Conservation (phyloP, 2,888 invertebrate species). For the Vesta saturnalis region DNA sequence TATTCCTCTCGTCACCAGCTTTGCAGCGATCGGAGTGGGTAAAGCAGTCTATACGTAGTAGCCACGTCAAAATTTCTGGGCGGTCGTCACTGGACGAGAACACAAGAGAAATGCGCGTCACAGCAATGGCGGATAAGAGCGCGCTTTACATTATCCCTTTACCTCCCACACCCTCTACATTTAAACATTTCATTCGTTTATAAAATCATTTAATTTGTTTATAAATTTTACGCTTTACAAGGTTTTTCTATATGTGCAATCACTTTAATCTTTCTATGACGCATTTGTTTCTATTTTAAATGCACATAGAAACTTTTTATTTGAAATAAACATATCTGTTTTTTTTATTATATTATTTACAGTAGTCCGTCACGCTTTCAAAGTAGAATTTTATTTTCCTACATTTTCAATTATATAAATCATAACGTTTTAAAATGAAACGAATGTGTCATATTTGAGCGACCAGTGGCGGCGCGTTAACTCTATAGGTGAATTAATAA, state of each 20-base stretch:
- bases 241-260: slow-evolving; percentile 1
- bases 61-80: slow-evolving; percentile 90
- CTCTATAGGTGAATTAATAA: too few relatives aligned
- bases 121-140: slow-evolving; percentile 69
- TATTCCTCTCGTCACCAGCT: slow-evolving; percentile 95
- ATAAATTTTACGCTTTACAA: slow-evolving; percentile 23
- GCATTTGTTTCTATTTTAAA: neutral
- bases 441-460: too few relatives aligned
- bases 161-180: slow-evolving; percentile 11
- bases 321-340: too few relatives aligned
- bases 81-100: slow-evolving; percentile 84
- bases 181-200: slow-evolving; percentile 10
- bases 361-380: too few relatives aligned
- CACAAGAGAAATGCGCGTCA: slow-evolving; percentile 81
- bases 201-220: slow-evolving; percentile 6
- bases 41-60: slow-evolving; percentile 92
- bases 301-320: too few relatives aligned
- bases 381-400: too few relatives aligned
- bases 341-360: too few relatives aligned
- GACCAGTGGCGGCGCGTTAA: too few relatives aligned
- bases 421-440: too few relatives aligned
- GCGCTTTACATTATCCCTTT: slow-evolving; percentile 31
- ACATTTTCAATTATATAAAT: too few relatives aligned
- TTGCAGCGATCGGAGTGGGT: slow-evolving; percentile 94
- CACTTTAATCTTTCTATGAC: neutral